These are phyloP conservation scores for Aphelenchoides avenae DNA, from an alignment of 1,140 invertebrate genomes.

Conservation along the genomic window DNA sequence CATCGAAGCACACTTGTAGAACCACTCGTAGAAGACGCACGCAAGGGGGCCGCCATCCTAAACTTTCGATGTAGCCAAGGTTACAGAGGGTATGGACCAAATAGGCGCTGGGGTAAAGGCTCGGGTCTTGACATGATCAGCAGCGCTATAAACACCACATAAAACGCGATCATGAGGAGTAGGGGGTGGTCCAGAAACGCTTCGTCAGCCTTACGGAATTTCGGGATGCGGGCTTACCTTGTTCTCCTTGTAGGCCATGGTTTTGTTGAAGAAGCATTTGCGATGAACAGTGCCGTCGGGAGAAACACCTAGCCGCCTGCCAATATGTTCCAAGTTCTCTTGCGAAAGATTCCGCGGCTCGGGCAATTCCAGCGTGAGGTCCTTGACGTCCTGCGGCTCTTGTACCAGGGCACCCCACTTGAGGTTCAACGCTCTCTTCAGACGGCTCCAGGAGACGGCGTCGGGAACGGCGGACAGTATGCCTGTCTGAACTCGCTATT, in stretches of 20 bases:
- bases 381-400: constrained; percentile 27
- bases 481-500: constrained; percentile 15
- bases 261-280: constrained; percentile 30
- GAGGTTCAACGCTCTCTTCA: constrained; percentile 16
- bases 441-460: constrained; percentile 16
- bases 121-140: too few relatives aligned
- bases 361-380: constrained; percentile 20
- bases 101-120: too few relatives aligned
- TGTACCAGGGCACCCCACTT: constrained; percentile 24
- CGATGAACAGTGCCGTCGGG: constrained; percentile 14
- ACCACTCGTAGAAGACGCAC: constrained; percentile 27
- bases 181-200: too few relatives aligned
- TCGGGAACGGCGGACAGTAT: constrained; percentile 26
- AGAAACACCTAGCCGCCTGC: constrained; percentile 16
- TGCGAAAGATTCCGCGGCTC: constrained; percentile 8
- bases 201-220: too few relatives aligned
- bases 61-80: not conserved
- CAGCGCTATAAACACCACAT: too few relatives aligned
- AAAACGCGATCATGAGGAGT: too few relatives aligned
- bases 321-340: constrained; percentile 24
- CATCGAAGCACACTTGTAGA: constrained; percentile 21
- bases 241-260: constrained; percentile 20
- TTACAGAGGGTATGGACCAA: constrained; percentile 1
- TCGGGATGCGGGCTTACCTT: too few relatives aligned
- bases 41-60: constrained; percentile 21